Conservation (phyloP, 2,888 invertebrate species). For the Timema podura region DNA sequence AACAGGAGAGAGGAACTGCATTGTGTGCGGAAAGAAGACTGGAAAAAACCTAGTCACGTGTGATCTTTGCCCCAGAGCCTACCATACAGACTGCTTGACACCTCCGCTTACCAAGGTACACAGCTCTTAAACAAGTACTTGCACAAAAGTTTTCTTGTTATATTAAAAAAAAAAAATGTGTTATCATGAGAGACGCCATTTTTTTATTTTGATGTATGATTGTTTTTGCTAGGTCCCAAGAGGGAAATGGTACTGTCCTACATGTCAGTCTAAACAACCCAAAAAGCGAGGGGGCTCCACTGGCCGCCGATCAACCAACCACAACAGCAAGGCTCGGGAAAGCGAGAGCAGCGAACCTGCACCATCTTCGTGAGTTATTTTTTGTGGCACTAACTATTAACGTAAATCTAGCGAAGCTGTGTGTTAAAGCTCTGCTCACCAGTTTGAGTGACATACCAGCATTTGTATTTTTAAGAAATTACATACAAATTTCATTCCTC, state of each 20-base stretch:
- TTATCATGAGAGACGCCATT: too few species aligned
- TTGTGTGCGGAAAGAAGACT: conserved; percentile 80
- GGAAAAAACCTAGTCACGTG: conserved; percentile 75
- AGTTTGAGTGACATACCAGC: too few species aligned
- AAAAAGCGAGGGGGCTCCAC: conserved; percentile 48
- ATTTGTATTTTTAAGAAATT: too few species aligned
- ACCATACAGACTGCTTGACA: conserved; percentile 90
- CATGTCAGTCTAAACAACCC: conserved; percentile 81
- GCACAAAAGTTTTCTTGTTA: neutral
- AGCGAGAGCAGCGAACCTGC: conserved; percentile 52
- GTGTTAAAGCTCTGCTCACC: too few species aligned
- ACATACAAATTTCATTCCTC: too few species aligned
- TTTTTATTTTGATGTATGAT: neutral
- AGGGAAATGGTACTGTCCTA: conserved; percentile 86
- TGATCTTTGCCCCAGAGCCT: conserved; percentile 85
- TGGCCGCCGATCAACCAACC: conserved; percentile 42
- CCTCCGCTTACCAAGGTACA: conserved; percentile 73
- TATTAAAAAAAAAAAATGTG: too few species aligned
- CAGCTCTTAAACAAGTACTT: conserved; percentile 4
- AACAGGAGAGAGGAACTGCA: conserved; percentile 87
- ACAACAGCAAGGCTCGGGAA: conserved; percentile 47
- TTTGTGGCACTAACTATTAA: too few species aligned
- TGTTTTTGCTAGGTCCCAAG: conserved; percentile 59
- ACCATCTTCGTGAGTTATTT: neutral
- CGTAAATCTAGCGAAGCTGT: too few species aligned